Percentiles rank a stretch among this genome's conserved stretches.
Evolutionary conservation across 2,888 invertebrate genomes (phyloP).

Genomic region (Prostheceraeus crozeri): DNA sequence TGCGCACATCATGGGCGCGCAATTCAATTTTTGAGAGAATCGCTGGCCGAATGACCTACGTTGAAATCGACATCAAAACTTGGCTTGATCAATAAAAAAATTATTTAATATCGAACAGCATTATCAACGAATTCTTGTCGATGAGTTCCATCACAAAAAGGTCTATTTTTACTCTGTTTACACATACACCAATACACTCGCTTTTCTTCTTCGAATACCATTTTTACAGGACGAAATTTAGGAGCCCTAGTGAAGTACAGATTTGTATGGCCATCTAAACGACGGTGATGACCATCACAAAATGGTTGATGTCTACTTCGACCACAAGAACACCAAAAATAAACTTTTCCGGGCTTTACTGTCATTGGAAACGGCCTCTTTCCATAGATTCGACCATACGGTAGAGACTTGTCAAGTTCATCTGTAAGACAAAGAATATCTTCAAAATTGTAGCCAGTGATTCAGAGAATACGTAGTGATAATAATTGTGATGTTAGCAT

Average conservation of each 20-base stretch:
- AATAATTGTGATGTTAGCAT: too few relatives aligned
- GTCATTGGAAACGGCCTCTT: slow-evolving; percentile 76
- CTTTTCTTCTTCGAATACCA: slow-evolving; percentile 25
- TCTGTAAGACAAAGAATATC: too few relatives aligned
- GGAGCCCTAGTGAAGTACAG: background rate
- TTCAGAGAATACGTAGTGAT: too few relatives aligned
- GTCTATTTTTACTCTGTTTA: slow-evolving; percentile 10
- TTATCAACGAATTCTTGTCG: background rate
- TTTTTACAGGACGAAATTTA: slow-evolving; percentile 31
- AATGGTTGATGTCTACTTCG: slow-evolving; percentile 81
- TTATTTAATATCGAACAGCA: too few relatives aligned
- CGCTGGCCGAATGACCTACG: too few relatives aligned
- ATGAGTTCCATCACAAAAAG: slow-evolving; percentile 33
- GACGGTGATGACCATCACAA: slow-evolving; percentile 85
- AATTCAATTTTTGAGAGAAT: too few relatives aligned
- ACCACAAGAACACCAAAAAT: slow-evolving; percentile 89
- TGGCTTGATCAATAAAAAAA: too few relatives aligned
- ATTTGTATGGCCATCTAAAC: slow-evolving; percentile 53
- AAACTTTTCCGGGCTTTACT: slow-evolving; percentile 67
- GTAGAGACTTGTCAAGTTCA: too few relatives aligned
- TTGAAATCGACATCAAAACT: too few relatives aligned
- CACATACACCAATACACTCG: slow-evolving; percentile 23
- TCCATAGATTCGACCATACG: slow-evolving; percentile 75
- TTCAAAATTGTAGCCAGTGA: too few relatives aligned
- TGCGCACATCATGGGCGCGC: too few relatives aligned